phyloP scores from a whole-genome alignment of 2,888 invertebrate genomes.

The Pyrocoelia pectoralis region DNA sequence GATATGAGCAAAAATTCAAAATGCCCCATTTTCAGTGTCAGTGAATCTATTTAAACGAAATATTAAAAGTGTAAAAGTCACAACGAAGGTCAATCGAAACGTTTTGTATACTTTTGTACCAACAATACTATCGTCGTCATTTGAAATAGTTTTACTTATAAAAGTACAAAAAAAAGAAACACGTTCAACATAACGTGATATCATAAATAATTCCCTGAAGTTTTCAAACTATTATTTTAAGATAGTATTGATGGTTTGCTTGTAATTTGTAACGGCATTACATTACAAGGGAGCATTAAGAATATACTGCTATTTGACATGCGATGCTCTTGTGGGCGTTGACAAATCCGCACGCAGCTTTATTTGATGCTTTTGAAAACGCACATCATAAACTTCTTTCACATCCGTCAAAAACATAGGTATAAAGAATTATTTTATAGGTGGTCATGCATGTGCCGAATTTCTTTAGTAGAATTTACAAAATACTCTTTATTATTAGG shows the following conservation, averaged over 20 bases:
- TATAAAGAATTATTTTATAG: slow-evolving; percentile 11
- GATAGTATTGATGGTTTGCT: slow-evolving; percentile 32
- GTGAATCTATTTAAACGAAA: too few species aligned
- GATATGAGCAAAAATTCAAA: too few species aligned
- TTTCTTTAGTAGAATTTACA: not conserved
- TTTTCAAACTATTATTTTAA: slow-evolving; percentile 23
- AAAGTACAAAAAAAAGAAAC: not conserved
- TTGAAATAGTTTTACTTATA: not conserved
- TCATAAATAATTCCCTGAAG: slow-evolving; percentile 1
- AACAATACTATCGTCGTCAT: too few species aligned
- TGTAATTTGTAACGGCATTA: slow-evolving; percentile 47
- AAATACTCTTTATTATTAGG: not conserved
- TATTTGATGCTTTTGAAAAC: slow-evolving; percentile 34
- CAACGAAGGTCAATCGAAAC: too few species aligned
- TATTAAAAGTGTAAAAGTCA: too few species aligned
- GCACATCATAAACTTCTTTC: slow-evolving; percentile 41
- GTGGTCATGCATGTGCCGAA: slow-evolving; percentile 9
- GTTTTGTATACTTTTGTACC: too few species aligned
- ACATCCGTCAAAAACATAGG: slow-evolving; percentile 20
- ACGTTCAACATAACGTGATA: not conserved
- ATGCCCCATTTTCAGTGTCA: too few species aligned
- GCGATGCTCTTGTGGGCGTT: slow-evolving; percentile 58
- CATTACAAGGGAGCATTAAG: slow-evolving; percentile 57
- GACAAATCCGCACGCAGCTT: slow-evolving; percentile 57
- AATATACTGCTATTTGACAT: slow-evolving; percentile 57